Percentiles rank a stretch among this genome's conserved stretches.
Evolutionary conservation across 2,888 invertebrate genomes (phyloP).

Genomic region (Eudemis profundana): DNA sequence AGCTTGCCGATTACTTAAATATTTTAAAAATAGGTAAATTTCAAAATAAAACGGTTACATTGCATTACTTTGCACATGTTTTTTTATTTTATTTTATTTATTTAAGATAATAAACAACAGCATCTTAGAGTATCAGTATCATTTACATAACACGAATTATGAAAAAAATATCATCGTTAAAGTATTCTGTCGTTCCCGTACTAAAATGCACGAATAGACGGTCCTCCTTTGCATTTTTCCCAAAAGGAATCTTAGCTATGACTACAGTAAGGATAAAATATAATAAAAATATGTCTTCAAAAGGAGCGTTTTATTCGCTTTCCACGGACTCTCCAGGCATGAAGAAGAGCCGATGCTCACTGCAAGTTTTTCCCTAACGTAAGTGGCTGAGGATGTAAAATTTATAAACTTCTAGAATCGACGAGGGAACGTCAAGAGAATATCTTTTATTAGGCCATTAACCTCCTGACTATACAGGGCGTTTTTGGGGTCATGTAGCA

Average conservation of each 20-base stretch:
- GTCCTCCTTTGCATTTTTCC: slow-evolving; percentile 27
- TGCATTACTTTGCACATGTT: too few relatives aligned
- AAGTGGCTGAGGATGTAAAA: slow-evolving; percentile 55
- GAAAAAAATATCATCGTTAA: too few relatives aligned
- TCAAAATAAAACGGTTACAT: too few relatives aligned
- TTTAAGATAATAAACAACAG: too few relatives aligned
- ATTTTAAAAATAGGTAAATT: neutral
- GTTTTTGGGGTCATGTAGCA: too few relatives aligned
- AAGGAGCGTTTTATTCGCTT: slow-evolving; percentile 67
- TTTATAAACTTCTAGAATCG: slow-evolving; percentile 47
- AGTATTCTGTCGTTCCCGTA: slow-evolving; percentile 32
- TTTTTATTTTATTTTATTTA: too few relatives aligned
- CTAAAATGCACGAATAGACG: slow-evolving; percentile 30
- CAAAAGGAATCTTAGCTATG: slow-evolving; percentile 30
- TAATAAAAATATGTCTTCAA: slow-evolving; percentile 36
- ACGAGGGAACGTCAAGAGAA: neutral
- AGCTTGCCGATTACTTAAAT: neutral
- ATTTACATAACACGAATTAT: too few relatives aligned
- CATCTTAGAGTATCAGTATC: too few relatives aligned
- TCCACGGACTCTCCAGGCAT: slow-evolving; percentile 66
- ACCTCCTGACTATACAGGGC: too few relatives aligned
- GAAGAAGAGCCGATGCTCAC: slow-evolving; percentile 76
- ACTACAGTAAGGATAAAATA: slow-evolving; percentile 48
- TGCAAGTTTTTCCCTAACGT: slow-evolving; percentile 73
- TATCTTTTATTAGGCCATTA: too few relatives aligned